Conservation (phyloP, 2,113 vertebrate species). For the Trematocara macrostoma region DNA sequence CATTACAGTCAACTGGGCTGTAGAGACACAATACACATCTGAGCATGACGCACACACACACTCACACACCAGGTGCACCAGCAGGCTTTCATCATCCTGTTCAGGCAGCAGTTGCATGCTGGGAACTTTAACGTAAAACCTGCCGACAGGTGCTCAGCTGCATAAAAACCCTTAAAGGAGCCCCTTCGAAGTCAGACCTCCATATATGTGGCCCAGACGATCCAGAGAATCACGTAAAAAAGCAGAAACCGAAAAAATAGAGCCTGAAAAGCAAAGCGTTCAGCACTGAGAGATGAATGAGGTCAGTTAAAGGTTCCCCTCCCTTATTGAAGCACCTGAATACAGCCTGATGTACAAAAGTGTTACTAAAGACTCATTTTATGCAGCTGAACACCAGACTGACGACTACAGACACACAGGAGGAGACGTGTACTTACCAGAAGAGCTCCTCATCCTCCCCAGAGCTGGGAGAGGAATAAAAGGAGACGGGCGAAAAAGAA, state of each 20-base stretch:
- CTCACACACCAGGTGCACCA: neutral
- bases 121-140: neutral
- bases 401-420: neutral
- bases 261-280: neutral
- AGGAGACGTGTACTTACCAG: constrained; percentile 33
- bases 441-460: constrained; percentile 6
- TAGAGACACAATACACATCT: constrained; percentile 61
- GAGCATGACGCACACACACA: neutral
- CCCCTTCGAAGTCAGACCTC: neutral
- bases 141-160: neutral
- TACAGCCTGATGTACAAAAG: neutral
- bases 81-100: neutral
- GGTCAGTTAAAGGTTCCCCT: neutral
- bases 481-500: neutral
- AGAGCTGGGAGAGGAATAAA: constrained; percentile 10
- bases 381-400: neutral
- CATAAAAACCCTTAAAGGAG: neutral
- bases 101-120: neutral
- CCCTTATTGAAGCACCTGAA: neutral
- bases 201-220: neutral
- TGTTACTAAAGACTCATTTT: neutral
- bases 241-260: neutral
- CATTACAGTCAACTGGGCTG: constrained; percentile 75
- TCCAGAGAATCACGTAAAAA: neutral
- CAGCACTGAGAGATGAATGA: neutral